phyloP scores from a whole-genome alignment of 1,140 invertebrate genomes.

The Chironomus striatipennis region DNA sequence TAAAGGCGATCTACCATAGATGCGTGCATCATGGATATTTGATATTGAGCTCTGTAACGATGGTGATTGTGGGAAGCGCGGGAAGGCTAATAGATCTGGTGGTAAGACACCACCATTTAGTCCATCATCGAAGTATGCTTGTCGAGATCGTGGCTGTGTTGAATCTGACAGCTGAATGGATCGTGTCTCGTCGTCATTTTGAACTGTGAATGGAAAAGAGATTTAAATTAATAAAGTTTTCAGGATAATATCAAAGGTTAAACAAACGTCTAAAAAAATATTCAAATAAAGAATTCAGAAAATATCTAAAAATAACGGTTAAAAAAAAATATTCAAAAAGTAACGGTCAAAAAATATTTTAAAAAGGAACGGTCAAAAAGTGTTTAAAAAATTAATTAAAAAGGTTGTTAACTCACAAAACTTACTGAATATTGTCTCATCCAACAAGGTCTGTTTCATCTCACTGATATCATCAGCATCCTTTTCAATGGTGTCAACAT shows the following conservation, averaged over 20 bases:
- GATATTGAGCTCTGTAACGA: constrained; percentile 64
- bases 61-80: constrained; percentile 54
- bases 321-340: too few species aligned
- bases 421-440: constrained; percentile 64
- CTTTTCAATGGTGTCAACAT: constrained; percentile 55
- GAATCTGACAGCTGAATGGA: constrained; percentile 46
- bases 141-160: constrained; percentile 33
- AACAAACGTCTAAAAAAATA: too few species aligned
- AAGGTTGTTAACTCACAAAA: constrained; percentile 31
- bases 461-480: constrained; percentile 67
- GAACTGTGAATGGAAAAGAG: constrained; percentile 37
- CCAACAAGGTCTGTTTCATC: constrained; percentile 65
- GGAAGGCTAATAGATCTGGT: constrained; percentile 73
- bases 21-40: constrained; percentile 55
- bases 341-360: too few species aligned
- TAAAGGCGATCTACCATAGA: constrained; percentile 37
- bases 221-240: constrained; percentile 19
- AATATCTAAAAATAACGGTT: too few species aligned
- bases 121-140: constrained; percentile 38
- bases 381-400: too few species aligned
- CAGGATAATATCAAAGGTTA: too few species aligned
- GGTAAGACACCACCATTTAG: constrained; percentile 43
- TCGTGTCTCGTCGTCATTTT: constrained; percentile 53
- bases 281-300: too few species aligned
- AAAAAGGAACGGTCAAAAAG: too few species aligned